phyloP scores from a whole-genome alignment of 2,113 vertebrate genomes.

The Nothoprocta perdicaria region DNA sequence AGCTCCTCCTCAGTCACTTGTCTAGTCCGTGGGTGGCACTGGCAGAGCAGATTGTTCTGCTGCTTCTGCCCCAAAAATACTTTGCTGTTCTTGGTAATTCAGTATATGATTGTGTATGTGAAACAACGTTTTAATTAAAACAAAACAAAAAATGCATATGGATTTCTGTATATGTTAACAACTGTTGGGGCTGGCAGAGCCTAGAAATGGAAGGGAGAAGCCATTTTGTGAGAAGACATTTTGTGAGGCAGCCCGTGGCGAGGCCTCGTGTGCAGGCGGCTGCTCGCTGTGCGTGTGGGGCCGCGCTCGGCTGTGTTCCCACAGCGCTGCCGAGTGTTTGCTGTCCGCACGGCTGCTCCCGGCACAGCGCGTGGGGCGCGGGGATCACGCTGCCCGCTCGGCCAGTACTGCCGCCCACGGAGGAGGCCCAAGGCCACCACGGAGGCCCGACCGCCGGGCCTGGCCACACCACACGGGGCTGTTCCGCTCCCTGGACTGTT shows the following conservation, averaged over 20 bases:
- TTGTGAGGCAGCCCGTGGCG: background rate
- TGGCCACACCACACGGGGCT: accelerated
- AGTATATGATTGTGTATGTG: slow-evolving; percentile 59
- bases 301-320: accelerated
- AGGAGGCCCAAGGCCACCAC: background rate
- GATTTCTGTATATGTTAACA: slow-evolving; percentile 54
- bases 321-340: background rate
- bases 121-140: slow-evolving; percentile 57
- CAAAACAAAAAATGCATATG: background rate
- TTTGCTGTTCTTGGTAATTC: slow-evolving; percentile 50
- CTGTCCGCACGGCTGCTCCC: background rate
- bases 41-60: slow-evolving; percentile 31
- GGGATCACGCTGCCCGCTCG: too few species aligned
- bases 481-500: background rate
- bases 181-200: background rate
- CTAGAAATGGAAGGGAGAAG: background rate
- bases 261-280: accelerated
- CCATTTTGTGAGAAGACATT: background rate
- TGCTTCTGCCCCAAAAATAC: slow-evolving; percentile 31
- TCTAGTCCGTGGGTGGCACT: slow-evolving; percentile 54
- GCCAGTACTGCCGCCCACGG: too few species aligned
- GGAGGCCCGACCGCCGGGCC: background rate
- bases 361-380: too few species aligned
- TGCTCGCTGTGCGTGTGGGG: background rate
- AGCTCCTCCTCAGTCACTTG: slow-evolving; percentile 17